Conservation (phyloP, 2,888 invertebrate genomes). For the Brachycybe producta region DNA sequence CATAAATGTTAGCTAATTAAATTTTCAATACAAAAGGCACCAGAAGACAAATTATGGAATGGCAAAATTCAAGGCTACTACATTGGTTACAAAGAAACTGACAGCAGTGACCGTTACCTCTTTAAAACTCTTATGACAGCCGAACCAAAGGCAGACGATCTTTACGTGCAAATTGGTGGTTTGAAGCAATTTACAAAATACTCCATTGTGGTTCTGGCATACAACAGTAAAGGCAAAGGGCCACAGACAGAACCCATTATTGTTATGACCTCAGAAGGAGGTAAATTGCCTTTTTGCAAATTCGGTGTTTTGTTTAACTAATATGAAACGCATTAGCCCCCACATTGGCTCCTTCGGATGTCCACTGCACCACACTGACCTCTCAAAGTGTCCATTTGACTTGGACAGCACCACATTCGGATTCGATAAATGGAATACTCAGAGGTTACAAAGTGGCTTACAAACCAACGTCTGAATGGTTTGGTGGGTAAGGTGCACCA, state of each 20-base stretch:
- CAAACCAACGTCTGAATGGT: conserved; percentile 82
- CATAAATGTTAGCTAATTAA: background rate
- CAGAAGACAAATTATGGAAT: conserved; percentile 19
- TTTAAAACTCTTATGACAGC: conserved; percentile 19
- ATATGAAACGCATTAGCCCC: conserved; percentile 29
- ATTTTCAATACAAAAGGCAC: conserved; percentile 13
- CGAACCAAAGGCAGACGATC: conserved; percentile 15
- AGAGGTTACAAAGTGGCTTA: conserved; percentile 91
- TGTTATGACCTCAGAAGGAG: conserved; percentile 21
- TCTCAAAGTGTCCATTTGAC: conserved; percentile 87
- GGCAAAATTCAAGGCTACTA: conserved; percentile 19
- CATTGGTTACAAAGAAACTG: conserved; percentile 20
- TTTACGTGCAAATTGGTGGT: conserved; percentile 17
- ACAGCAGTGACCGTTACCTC: conserved; percentile 13
- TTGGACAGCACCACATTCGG: conserved; percentile 86
- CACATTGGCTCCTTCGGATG: conserved; percentile 57
- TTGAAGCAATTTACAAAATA: conserved; percentile 21
- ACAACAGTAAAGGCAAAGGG: conserved; percentile 19
- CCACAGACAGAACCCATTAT: conserved; percentile 19
- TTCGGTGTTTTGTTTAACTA: background rate
- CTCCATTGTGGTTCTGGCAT: conserved; percentile 20
- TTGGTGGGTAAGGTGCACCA: conserved; percentile 43
- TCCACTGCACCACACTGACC: conserved; percentile 80
- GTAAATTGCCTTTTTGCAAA: conserved; percentile 15
- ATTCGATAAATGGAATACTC: conserved; percentile 84